phyloP scores from a whole-genome alignment of 2,113 vertebrate genomes.

The Pampusana beccarii region DNA sequence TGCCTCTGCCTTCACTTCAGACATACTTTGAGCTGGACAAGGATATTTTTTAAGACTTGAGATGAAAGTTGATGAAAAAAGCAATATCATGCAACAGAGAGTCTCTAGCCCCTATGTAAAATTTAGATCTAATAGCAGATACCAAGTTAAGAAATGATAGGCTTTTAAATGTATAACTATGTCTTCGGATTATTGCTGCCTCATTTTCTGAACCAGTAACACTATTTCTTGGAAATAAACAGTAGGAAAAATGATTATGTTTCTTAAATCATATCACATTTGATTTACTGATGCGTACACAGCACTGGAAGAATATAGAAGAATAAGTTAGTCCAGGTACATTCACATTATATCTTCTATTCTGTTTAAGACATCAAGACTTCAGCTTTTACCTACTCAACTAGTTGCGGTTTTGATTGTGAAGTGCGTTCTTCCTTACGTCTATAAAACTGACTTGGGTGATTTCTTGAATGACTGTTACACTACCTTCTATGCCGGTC shows the following conservation, averaged over 20 bases:
- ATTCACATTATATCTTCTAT: background rate
- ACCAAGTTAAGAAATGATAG: background rate
- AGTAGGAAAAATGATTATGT: background rate
- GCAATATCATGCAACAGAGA: background rate
- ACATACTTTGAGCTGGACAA: background rate
- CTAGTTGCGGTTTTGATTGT: background rate
- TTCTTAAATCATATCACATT: background rate
- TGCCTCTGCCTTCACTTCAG: background rate
- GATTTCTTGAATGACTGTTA: background rate
- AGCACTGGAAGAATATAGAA: background rate
- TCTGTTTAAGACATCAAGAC: background rate
- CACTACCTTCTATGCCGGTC: background rate
- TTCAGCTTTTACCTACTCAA: background rate
- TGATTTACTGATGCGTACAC: background rate
- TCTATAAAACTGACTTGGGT: background rate
- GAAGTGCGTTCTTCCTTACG: background rate
- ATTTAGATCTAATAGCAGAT: background rate
- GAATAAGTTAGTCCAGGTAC: background rate
- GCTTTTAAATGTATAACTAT: background rate
- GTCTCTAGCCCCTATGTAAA: background rate
- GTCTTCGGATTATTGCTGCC: background rate
- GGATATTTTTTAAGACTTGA: background rate
- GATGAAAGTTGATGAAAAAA: background rate
- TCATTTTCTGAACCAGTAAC: background rate
- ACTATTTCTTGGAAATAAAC: background rate